Percentiles rank a stretch among this genome's conserved stretches.
Conservation (phyloP, 2,113 vertebrate genomes). For the Campylomormyrus numenius region DNA sequence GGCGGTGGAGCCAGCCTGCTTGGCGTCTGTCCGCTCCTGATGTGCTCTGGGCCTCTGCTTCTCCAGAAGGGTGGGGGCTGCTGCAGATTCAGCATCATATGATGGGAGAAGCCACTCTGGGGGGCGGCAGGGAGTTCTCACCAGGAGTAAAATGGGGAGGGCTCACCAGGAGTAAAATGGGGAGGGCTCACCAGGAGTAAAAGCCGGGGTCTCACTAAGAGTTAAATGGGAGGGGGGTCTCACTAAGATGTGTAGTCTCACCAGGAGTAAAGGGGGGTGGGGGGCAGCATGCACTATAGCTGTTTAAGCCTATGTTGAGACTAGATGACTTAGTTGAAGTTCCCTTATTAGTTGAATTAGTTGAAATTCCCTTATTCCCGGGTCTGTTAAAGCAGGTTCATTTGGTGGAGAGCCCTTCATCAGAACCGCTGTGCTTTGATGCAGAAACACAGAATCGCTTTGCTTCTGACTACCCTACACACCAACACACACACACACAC, state of each 20-base stretch:
- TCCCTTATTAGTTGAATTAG: neutral
- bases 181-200: no score
- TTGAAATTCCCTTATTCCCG: neutral
- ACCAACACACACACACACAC: neutral
- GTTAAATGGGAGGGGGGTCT: no score
- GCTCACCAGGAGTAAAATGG: neutral
- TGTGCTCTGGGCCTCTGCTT: neutral
- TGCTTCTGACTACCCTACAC: conserved; percentile 9
- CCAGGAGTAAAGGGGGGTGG: neutral
- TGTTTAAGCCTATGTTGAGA: neutral
- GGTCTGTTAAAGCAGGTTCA: neutral
- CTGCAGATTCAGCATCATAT: neutral
- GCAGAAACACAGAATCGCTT: neutral
- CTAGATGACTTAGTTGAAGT: neutral
- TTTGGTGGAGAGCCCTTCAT: neutral
- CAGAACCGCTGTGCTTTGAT: neutral
- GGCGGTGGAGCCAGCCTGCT: neutral
- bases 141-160: no score
- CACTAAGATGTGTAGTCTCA: neutral
- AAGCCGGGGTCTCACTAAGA: neutral
- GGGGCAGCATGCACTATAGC: neutral
- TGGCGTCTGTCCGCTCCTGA: neutral
- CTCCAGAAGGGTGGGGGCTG: neutral
- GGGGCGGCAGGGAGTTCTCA: no score
- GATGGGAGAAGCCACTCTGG: neutral